Conservation (phyloP, 1,140 invertebrate genomes). For the Drosophila burlai region DNA sequence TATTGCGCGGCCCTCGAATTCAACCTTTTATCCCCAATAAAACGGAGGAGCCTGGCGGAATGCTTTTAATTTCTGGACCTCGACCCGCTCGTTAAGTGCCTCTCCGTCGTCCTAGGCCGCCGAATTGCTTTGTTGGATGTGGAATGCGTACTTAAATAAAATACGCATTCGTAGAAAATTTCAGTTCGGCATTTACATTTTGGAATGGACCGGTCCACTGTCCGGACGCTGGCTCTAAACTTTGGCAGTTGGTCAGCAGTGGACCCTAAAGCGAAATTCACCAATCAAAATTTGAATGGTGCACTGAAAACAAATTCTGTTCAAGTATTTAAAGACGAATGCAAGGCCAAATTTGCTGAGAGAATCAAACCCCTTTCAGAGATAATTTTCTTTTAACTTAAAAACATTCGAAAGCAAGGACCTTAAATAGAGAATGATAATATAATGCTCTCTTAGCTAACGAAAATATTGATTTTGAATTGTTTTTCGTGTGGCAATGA, state of each 20-base stretch:
- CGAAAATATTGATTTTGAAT: slow-evolving; percentile 4
- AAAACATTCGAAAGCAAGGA: background rate
- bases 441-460: background rate
- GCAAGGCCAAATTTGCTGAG: background rate
- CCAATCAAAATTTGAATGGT: slow-evolving; percentile 49
- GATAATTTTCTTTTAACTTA: background rate
- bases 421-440: background rate
- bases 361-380: background rate
- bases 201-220: slow-evolving; percentile 19
- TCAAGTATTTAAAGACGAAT: too few species aligned
- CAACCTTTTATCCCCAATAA: slow-evolving; percentile 57
- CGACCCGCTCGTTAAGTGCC: slow-evolving; percentile 53
- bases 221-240: slow-evolving; percentile 44
- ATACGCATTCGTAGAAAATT: slow-evolving; percentile 47
- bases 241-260: slow-evolving; percentile 45
- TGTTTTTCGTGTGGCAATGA: slow-evolving; percentile 38
- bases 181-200: slow-evolving; percentile 47
- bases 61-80: slow-evolving; percentile 61
- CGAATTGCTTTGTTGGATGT: slow-evolving; percentile 38
- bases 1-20: slow-evolving; percentile 40
- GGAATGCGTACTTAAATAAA: slow-evolving; percentile 54
- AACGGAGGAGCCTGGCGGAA: slow-evolving; percentile 53
- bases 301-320: slow-evolving; percentile 15
- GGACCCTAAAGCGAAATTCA: slow-evolving; percentile 41
- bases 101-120: background rate